Evolutionary conservation across 1,140 invertebrate genomes (phyloP).

Genomic region (Drosophila ambigua): DNA sequence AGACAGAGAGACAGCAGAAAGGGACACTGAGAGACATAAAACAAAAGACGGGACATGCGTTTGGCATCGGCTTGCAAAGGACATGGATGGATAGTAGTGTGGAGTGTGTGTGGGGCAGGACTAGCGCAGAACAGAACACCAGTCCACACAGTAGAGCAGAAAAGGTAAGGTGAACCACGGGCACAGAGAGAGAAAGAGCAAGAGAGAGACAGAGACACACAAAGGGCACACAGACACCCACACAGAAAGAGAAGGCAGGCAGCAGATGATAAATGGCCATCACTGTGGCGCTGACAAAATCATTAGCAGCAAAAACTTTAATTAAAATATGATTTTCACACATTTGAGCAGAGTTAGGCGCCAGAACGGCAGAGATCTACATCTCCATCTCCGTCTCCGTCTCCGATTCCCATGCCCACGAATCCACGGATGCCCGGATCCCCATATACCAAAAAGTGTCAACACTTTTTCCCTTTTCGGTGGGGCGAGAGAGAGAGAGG

Average conservation of each 20-base stretch:
- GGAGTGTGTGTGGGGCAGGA: too few species aligned
- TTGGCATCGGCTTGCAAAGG: constrained; percentile 67
- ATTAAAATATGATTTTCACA: constrained; percentile 68
- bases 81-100: constrained; percentile 17
- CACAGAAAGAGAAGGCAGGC: background rate
- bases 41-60: constrained; percentile 59
- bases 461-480: constrained; percentile 41
- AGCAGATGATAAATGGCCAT: constrained; percentile 65
- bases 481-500: background rate
- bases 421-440: constrained; percentile 6
- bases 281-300: constrained; percentile 65
- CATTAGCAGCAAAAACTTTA: constrained; percentile 72
- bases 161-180: too few species aligned
- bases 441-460: constrained; percentile 39
- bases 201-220: too few species aligned
- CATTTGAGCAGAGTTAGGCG: constrained; percentile 68
- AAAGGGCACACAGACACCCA: background rate
- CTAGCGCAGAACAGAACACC: too few species aligned
- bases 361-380: constrained; percentile 25
- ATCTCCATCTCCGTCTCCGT: background rate
- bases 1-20: constrained; percentile 4
- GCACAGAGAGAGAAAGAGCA: constrained; percentile 5
- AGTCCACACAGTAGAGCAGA: too few species aligned
- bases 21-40: constrained; percentile 38
- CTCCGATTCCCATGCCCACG: background rate